A percentile compares a stretch with the other conserved stretches of the same genome.
These are phyloP conservation scores for Nannoperca obscura DNA, from an alignment of 2,797 vertebrate genomes.

Conservation along the genomic window DNA sequence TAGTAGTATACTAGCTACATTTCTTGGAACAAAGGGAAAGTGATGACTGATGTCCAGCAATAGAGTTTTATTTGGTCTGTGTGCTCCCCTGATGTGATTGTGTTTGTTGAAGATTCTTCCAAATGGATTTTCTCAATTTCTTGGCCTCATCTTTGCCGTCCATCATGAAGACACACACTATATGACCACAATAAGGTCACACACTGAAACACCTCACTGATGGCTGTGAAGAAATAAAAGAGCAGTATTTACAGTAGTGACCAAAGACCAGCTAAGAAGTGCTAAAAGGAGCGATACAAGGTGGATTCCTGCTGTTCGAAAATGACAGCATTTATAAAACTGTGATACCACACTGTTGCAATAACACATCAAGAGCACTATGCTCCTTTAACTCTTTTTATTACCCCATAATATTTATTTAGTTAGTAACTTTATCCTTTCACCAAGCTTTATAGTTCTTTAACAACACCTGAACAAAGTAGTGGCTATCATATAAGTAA, in stretches of 20 bases:
- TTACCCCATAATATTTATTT: neutral
- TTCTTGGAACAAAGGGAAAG: slow-evolving; percentile 3
- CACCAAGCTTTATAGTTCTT: neutral
- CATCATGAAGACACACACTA: neutral
- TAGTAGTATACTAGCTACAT: neutral
- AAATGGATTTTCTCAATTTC: neutral
- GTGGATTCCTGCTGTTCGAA: neutral
- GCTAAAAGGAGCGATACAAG: neutral
- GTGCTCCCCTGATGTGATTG: neutral
- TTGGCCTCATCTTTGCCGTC: neutral
- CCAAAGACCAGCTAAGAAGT: neutral
- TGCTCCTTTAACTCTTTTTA: neutral
- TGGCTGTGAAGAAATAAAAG: neutral
- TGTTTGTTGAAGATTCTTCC: neutral
- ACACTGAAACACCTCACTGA: neutral
- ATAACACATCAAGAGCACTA: neutral
- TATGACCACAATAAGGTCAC: neutral
- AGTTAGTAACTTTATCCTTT: neutral
- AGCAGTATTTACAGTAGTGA: neutral
- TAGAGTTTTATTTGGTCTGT: slow-evolving; percentile 11
- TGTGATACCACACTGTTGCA: neutral
- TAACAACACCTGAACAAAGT: slow-evolving; percentile 3
- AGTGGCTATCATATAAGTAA: neutral
- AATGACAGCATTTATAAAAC: neutral
- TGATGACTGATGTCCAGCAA: neutral